Base-by-base conservation (phyloP, 92 coral and sea anemone genomes). In the Plumapathes pennacea region DNA sequence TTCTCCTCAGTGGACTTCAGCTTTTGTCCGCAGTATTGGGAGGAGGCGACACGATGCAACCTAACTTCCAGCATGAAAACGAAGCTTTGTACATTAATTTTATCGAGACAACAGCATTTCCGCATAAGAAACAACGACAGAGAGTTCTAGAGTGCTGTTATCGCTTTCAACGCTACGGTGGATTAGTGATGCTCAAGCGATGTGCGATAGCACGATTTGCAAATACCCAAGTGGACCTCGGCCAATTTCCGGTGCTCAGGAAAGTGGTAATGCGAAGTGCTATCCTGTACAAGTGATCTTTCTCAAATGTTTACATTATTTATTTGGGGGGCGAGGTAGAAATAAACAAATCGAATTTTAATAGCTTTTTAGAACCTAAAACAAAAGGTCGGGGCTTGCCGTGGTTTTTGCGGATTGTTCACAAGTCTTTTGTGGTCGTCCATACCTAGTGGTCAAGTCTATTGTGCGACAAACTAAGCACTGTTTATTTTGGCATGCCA, bases 311-410 rank as follows among this genome's bases (percentile, higher is more conserved):
- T n/a, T n/a, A n/a, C 71, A 71, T 84, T 74, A 84, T 73, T 50
- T 54, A 64, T 49, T 72, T 79, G 58, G 68, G 81, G 49, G 80
- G 65, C 32, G 58, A 71, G 72, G 67, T 78, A 51, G 72, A 65
- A 64, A 60, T 79, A 82, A 78, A 84, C 90, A 84, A 84, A 78
- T 78, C 69, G 69, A 80, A 64, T 63, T 69, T 69, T 69, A 67
- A 75, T 71, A 85, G 78, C 62, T 67, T 77, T 64, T 72, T 81
- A 85, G 85, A 73, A 78, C 67, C 46, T 67, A 33, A 53, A 49
- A 82, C 72, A 67, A 55, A 74, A 56, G 58, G 49, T 54, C 56
- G 77, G 71, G 66, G 76, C 41, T 62, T 76, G 59, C 89, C 54
- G 66, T 68, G 76, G 85, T 72, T 82, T 77, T 74, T 82, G 72